Evolutionary conservation across 2,797 vertebrate species (phyloP).

Genomic region (Diceros bicornis): DNA sequence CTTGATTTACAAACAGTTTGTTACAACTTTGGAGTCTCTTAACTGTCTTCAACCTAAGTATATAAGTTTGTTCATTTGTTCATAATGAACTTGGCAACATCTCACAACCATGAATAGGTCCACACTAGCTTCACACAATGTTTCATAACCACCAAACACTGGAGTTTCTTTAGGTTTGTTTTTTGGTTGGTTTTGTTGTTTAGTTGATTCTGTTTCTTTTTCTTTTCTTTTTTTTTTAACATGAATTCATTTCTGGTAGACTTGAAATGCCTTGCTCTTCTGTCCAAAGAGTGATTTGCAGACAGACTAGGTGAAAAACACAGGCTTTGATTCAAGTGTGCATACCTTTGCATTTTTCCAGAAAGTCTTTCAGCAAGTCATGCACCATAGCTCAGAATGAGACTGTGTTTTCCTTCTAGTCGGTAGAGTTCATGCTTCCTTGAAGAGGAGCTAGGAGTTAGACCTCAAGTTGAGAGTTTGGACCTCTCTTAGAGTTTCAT

Average conservation of each 20-base stretch:
- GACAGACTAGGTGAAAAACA: background rate
- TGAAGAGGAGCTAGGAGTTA: background rate
- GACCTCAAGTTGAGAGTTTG: background rate
- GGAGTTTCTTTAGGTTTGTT: background rate
- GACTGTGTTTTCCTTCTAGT: background rate
- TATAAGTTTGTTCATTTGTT: background rate
- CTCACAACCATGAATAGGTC: background rate
- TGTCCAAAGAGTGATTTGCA: background rate
- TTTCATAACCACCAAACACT: background rate
- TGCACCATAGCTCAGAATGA: background rate
- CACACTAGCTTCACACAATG: background rate
- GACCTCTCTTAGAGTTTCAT: no score
- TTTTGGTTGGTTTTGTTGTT: background rate
- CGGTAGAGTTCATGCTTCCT: background rate
- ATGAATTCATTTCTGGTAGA: background rate
- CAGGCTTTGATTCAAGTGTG: background rate
- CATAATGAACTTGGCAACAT: background rate
- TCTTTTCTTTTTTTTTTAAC: background rate
- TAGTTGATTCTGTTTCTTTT: background rate
- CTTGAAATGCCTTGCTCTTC: background rate
- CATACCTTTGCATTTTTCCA: background rate
- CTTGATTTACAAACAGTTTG: background rate
- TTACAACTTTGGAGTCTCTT: background rate
- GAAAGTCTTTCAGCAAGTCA: background rate
- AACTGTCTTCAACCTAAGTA: background rate